Evolutionary conservation across 2,888 invertebrate species (phyloP).

Genomic region (Cactoblastis cactorum): DNA sequence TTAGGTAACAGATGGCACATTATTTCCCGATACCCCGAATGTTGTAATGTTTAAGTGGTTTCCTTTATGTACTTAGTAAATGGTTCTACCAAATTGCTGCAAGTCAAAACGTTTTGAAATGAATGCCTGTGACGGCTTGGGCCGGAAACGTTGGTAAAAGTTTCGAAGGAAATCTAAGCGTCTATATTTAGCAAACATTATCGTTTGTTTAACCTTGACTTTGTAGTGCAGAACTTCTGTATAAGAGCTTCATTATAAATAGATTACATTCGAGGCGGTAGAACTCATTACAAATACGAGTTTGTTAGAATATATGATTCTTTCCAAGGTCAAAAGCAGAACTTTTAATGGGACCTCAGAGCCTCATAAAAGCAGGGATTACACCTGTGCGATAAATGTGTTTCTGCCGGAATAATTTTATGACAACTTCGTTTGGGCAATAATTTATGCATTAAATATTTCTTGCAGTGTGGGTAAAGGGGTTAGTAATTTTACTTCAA

Average conservation of each 20-base stretch:
- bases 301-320: slow-evolving; percentile 23
- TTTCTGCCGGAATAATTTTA: neutral
- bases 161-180: neutral
- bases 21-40: slow-evolving; percentile 48
- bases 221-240: neutral
- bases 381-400: slow-evolving; percentile 11
- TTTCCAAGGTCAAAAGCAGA: slow-evolving; percentile 19
- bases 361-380: slow-evolving; percentile 12
- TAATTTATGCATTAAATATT: neutral
- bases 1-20: slow-evolving; percentile 66
- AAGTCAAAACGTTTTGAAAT: slow-evolving; percentile 8
- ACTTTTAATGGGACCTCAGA: slow-evolving; percentile 22
- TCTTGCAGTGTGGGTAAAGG: too few species aligned
- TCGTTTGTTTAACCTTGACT: neutral
- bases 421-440: neutral
- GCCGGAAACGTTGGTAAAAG: neutral
- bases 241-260: neutral
- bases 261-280: neutral
- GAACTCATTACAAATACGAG: slow-evolving; percentile 14
- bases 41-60: slow-evolving; percentile 36
- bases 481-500: too few species aligned
- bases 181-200: slow-evolving; percentile 1
- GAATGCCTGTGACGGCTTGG: neutral
- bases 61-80: slow-evolving; percentile 29
- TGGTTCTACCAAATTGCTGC: slow-evolving; percentile 25